Evolutionary conservation across 2,888 invertebrate species (phyloP).

Genomic region (Argynnis bischoffii): DNA sequence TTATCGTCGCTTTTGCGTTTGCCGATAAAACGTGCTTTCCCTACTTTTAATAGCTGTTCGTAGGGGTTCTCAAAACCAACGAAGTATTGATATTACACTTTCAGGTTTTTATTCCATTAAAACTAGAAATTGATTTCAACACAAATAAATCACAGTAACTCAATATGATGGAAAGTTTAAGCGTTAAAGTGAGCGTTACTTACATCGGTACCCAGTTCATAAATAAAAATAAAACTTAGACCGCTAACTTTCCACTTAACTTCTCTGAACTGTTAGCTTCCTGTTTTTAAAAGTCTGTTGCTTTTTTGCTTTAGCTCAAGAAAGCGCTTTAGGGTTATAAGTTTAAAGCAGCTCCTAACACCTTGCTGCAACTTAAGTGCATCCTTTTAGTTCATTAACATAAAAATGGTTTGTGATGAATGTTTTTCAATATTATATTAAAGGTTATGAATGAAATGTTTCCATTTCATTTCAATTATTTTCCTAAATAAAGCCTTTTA

Average conservation of each 20-base stretch:
- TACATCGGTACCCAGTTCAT: slow-evolving; percentile 59
- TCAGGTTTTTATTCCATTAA: slow-evolving; percentile 52
- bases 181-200: slow-evolving; percentile 58
- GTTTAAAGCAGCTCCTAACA: slow-evolving; percentile 76
- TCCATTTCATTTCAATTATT: neutral
- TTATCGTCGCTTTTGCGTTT: slow-evolving; percentile 76
- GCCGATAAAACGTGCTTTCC: slow-evolving; percentile 76
- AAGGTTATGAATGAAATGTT: too few species aligned
- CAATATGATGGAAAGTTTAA: slow-evolving; percentile 40
- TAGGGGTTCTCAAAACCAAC: slow-evolving; percentile 66
- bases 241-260: slow-evolving; percentile 77
- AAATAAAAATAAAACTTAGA: slow-evolving; percentile 68
- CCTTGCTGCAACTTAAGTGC: slow-evolving; percentile 54
- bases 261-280: slow-evolving; percentile 76
- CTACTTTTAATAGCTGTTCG: slow-evolving; percentile 71
- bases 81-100: slow-evolving; percentile 59
- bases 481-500: too few species aligned
- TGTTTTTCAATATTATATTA: slow-evolving; percentile 14
- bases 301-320: slow-evolving; percentile 66
- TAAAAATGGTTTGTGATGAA: slow-evolving; percentile 32
- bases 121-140: slow-evolving; percentile 38
- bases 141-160: slow-evolving; percentile 35
- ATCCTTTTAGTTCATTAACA: slow-evolving; percentile 43
- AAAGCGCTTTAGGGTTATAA: slow-evolving; percentile 71
- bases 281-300: slow-evolving; percentile 73